Evolutionary conservation across 2,888 invertebrate species (phyloP).

Genomic region (Oligia fasciuncula): DNA sequence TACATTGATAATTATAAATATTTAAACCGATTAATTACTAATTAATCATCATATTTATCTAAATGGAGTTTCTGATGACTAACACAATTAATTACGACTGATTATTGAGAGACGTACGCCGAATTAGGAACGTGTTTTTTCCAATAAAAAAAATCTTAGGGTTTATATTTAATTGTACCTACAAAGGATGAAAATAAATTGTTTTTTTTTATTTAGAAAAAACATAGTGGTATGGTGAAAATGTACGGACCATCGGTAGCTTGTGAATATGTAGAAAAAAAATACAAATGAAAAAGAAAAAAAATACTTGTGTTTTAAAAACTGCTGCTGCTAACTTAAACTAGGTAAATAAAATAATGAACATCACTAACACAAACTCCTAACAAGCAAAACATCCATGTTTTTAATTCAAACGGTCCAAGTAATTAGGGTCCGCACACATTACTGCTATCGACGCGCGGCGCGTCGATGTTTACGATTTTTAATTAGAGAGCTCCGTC

Average conservation of each 20-base stretch:
- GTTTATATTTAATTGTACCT: neutral
- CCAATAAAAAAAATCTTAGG: neutral
- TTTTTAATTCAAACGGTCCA: constrained; percentile 62
- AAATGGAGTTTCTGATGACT: neutral
- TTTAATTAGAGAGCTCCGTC: constrained; percentile 77
- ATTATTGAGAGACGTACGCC: neutral
- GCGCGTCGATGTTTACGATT: constrained; percentile 76
- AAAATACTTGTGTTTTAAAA: neutral
- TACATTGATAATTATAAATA: neutral
- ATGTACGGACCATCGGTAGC: too few relatives aligned
- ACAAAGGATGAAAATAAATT: neutral
- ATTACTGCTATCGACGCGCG: constrained; percentile 65
- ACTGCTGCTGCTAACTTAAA: neutral
- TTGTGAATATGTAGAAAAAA: neutral
- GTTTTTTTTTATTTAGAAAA: neutral
- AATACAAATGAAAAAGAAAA: neutral
- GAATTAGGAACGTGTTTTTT: neutral
- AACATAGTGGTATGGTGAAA: neutral
- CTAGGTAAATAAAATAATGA: constrained; percentile 26
- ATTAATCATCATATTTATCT: constrained; percentile 33
- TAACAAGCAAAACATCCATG: constrained; percentile 54
- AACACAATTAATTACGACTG: neutral
- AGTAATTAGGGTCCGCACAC: constrained; percentile 67
- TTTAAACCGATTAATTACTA: constrained; percentile 5
- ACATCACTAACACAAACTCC: constrained; percentile 41